phyloP scores from a whole-genome alignment of 1,140 invertebrate genomes.

The Dysdera silvatica region DNA sequence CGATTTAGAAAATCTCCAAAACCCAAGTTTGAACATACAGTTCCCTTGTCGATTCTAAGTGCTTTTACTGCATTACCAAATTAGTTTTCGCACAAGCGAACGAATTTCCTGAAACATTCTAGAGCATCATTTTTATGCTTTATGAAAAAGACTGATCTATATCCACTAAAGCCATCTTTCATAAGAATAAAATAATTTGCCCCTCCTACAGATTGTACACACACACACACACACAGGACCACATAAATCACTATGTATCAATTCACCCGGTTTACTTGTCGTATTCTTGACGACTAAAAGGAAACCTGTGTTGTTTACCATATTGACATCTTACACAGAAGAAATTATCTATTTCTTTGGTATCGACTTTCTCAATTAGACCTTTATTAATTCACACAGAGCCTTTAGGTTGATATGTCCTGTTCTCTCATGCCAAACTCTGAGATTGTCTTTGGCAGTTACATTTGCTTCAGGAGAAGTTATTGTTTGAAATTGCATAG shows the following conservation, averaged over 20 bases:
- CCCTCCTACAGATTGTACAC: conserved; percentile 34
- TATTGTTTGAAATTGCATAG: not conserved
- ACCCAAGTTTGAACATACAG: conserved; percentile 40
- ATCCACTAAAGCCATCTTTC: conserved; percentile 44
- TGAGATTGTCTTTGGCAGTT: not conserved
- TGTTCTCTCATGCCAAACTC: conserved; percentile 15
- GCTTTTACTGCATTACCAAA: conserved; percentile 35
- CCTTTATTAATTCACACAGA: not conserved
- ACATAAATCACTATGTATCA: conserved; percentile 39
- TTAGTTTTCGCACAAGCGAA: conserved; percentile 34
- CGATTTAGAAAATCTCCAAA: not conserved
- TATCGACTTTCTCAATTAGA: not conserved
- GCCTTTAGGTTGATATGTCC: conserved; percentile 7
- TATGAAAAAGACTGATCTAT: conserved; percentile 41
- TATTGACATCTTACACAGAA: conserved; percentile 4
- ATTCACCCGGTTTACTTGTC: conserved; percentile 29
- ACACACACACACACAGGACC: conserved; percentile 39
- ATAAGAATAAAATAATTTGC: conserved; percentile 40
- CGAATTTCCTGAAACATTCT: conserved; percentile 11
- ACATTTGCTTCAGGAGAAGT: not conserved
- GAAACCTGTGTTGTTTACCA: not conserved
- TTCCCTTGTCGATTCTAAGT: conserved; percentile 45
- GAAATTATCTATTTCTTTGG: not conserved
- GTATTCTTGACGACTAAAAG: not conserved
- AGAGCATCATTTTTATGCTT: conserved; percentile 40